Evolutionary conservation across 2,888 invertebrate genomes (phyloP), one percentile per base, ranked within the genome.

Genomic region (Rhagium mordax): DNA sequence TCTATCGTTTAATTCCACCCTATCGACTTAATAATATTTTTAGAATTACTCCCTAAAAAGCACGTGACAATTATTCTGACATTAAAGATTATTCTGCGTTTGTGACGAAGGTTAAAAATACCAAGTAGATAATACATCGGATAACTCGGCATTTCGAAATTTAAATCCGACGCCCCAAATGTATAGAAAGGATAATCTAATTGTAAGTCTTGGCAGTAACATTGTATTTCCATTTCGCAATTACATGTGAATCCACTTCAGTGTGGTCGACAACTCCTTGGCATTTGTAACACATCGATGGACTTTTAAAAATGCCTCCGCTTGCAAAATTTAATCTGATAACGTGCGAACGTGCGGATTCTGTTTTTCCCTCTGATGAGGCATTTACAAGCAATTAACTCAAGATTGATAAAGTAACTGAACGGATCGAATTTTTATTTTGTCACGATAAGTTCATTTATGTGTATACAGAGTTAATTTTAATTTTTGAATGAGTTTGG

Each of bases 201-300:
- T 78, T 78, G 74, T 71, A 73, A 71, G 69, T 74, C 72, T 72
- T 73, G 59, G 68, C 70, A 65, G 60, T 70, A 67, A 80, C 81
- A 82, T 74, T 78, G 77, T 77, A 78, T 81, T 81, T 78, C 79
- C 82, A 83, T 83, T 83, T 79, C 78, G 72, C 79, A 79, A 78
- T 82, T 81, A 83, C 83, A 82, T 77, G 81, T 72, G 81, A 83
- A 83, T 81, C 81, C 81, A 81, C 83, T 83, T 70, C 71, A 72
- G 68, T 75, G 78, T 70, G 79, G 79, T 74, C 74, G 68, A 67
- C 69, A 81, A 78, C 78, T 82, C 75, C 74, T 77, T 74, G 71
- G 69, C 62, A 66, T 74, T 72, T 67, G 71, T 72, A 65, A 75
- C 68, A 72, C 72, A 61, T 70, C 71, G 68, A 47, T 60, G 68